Percentiles rank a stretch among this genome's conserved stretches.
phyloP scores from a whole-genome alignment of 2,888 invertebrate genomes.

The Maniola hyperantus region DNA sequence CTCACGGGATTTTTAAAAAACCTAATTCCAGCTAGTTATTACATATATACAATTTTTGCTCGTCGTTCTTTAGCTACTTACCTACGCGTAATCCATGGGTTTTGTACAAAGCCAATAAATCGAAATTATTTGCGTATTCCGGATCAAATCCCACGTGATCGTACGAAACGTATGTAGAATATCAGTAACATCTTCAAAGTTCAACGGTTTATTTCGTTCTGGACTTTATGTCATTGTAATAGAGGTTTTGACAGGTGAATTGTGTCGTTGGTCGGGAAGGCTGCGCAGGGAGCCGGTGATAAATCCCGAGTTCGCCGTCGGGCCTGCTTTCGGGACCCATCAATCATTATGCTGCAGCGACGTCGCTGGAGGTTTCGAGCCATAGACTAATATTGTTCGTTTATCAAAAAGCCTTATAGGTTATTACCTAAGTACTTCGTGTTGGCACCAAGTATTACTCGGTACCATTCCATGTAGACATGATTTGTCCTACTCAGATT shows the following conservation, averaged over 20 bases:
- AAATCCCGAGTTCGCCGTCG: conserved; percentile 76
- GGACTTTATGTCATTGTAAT: conserved; percentile 26
- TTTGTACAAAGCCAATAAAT: conserved; percentile 16
- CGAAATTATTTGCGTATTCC: conserved; percentile 38
- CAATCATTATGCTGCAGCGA: conserved; percentile 70
- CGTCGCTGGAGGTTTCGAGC: conserved; percentile 62
- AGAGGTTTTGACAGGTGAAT: conserved; percentile 23
- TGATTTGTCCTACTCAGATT: too few relatives aligned
- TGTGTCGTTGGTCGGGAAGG: conserved; percentile 39
- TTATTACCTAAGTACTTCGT: too few relatives aligned
- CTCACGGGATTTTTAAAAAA: too few relatives aligned
- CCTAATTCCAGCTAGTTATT: too few relatives aligned
- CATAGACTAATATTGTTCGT: conserved; percentile 46
- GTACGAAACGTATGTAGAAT: conserved; percentile 60
- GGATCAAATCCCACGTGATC: conserved; percentile 39
- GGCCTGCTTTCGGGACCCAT: conserved; percentile 77
- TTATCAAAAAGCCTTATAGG: too few relatives aligned
- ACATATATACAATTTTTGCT: too few relatives aligned
- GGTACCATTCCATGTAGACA: too few relatives aligned
- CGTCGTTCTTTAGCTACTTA: neutral
- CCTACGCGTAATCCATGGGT: conserved; percentile 1
- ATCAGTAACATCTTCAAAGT: neutral
- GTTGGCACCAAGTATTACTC: too few relatives aligned
- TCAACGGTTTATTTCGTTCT: conserved; percentile 12
- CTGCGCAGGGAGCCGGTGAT: conserved; percentile 67